Evolutionary conservation across 2,113 vertebrate genomes (phyloP).

Genomic region (Passer domesticus): DNA sequence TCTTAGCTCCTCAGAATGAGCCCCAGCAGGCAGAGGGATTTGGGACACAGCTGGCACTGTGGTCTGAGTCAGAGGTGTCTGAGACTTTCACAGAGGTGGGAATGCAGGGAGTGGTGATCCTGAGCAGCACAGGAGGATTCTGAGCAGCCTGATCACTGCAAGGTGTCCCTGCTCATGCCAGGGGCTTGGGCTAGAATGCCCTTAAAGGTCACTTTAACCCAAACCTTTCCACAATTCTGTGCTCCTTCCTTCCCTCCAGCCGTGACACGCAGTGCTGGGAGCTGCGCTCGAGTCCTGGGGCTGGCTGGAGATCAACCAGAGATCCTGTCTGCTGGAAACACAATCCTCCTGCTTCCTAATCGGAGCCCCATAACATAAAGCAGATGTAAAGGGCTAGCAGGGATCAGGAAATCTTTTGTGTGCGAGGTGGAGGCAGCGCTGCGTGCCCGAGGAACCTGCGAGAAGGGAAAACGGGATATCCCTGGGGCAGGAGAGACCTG

Average conservation of each 20-base stretch:
- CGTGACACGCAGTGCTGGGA: rapidly evolving
- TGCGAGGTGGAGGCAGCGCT: background rate
- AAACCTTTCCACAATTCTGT: background rate
- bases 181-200: background rate
- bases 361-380: background rate
- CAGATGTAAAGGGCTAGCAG: constrained; percentile 2
- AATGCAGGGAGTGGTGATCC: rapidly evolving
- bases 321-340: constrained; percentile 39
- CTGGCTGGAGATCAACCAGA: constrained; percentile 23
- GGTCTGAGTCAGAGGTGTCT: background rate
- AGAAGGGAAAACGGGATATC: background rate
- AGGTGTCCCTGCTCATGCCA: background rate
- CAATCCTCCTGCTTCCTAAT: constrained; percentile 35
- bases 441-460: background rate
- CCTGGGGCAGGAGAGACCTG: background rate
- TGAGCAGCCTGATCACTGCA: background rate
- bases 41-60: background rate
- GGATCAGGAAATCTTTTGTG: constrained; percentile 50
- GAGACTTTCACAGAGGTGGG: background rate
- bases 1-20: background rate
- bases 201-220: background rate
- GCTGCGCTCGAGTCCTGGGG: rapidly evolving
- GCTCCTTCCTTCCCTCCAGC: background rate
- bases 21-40: background rate
- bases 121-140: background rate